These are phyloP conservation scores for Iphiclides podalirius DNA, from an alignment of 2,888 invertebrate genomes.

Conservation along the genomic window DNA sequence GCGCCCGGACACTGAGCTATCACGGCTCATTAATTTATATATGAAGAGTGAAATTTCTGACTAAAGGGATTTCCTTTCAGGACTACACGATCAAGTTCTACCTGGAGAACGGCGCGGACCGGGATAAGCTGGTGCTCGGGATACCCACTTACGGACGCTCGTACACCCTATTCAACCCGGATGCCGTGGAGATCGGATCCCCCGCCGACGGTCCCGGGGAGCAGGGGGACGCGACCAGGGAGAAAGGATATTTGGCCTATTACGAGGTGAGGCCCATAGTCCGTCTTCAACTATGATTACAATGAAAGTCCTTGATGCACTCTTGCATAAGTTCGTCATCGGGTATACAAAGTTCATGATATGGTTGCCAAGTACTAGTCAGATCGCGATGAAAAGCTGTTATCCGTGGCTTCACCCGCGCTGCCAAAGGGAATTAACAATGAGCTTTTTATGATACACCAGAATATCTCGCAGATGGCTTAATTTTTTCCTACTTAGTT, in stretches of 20 bases:
- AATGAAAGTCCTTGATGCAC: neutral
- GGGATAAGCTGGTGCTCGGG: constrained; percentile 89
- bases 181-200: constrained; percentile 91
- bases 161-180: constrained; percentile 92
- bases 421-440: no score
- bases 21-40: no score
- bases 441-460: no score
- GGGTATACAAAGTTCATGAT: no score
- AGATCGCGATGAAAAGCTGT: no score
- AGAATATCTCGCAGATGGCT: no score
- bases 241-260: constrained; percentile 95
- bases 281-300: neutral
- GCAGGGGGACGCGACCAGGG: constrained; percentile 93
- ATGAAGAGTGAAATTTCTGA: no score
- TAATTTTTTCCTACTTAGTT: no score
- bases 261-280: constrained; percentile 94
- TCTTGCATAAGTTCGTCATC: no score
- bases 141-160: constrained; percentile 95
- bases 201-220: constrained; percentile 95
- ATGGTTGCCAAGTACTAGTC: no score
- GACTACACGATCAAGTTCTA: constrained; percentile 93
- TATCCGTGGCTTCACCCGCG: no score
- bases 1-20: no score
- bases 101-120: constrained; percentile 87
- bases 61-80: constrained; percentile 78